Evolutionary conservation across 2,888 invertebrate genomes (phyloP).

Genomic region (Pegoplata infirma): DNA sequence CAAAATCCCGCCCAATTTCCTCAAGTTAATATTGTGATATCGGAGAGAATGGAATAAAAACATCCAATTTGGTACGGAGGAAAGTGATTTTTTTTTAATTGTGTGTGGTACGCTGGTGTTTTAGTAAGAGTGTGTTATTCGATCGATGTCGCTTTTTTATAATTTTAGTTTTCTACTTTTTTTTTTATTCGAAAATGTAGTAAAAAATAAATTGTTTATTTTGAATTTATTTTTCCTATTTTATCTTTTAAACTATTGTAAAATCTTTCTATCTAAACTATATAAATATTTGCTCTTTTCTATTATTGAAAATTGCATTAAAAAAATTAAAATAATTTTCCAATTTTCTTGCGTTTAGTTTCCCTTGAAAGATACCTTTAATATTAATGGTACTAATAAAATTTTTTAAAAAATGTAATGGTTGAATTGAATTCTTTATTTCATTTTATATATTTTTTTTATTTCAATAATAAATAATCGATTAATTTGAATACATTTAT

Average conservation of each 20-base stretch:
- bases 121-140: slow-evolving; percentile 36
- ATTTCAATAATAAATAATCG: slow-evolving; percentile 4
- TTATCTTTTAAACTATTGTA: neutral
- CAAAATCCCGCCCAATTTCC: slow-evolving; percentile 75
- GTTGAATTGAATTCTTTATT: neutral
- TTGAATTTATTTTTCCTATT: neutral
- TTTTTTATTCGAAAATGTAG: neutral
- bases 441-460: neutral
- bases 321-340: too few species aligned
- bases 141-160: slow-evolving; percentile 22
- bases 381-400: slow-evolving; percentile 26
- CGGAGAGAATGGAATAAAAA: slow-evolving; percentile 76
- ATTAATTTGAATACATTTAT: slow-evolving; percentile 41
- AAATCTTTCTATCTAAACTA: neutral
- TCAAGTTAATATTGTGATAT: slow-evolving; percentile 78
- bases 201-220: neutral
- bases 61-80: neutral
- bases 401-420: slow-evolving; percentile 2
- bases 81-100: slow-evolving; percentile 35
- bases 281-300: neutral
- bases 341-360: neutral
- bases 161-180: slow-evolving; percentile 25
- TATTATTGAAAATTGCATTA: neutral
- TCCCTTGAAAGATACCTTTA: slow-evolving; percentile 6
- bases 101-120: slow-evolving; percentile 39